Base-by-base conservation (phyloP, 2,888 invertebrate genomes). In the Sturmia bella region DNA sequence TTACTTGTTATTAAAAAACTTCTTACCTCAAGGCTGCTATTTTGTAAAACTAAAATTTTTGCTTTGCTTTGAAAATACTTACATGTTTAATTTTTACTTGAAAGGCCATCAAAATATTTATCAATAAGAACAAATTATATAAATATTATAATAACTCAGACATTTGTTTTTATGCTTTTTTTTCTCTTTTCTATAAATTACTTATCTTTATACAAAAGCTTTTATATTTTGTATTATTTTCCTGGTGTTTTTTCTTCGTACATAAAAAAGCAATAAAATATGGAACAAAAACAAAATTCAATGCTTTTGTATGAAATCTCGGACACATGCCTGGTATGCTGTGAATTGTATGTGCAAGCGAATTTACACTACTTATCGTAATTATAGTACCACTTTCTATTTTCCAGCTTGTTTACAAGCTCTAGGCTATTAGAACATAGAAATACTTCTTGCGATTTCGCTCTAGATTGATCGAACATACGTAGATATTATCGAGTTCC, bases 251-350 rank as follows among this genome's bases (percentile, higher is more conserved):
- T 68, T 59, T 11, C n/a, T n/a, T n/a, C n/a, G 19, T 68, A 4
- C 37, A 24, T 12, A 52, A 37, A 24, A 52, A 52, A 61, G 19
- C 50, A 59, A 59, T 27, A 64, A 69, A 56, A 70, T 69, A 52
- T 54, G 37, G 52, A 48, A 61, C 54, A 68, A 74, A 74, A 61
- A 56, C 39, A 27, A 11, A 19, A 57, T 64, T 76, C 75, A 81
- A 68, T 45, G 64, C 69, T 77, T 82, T 82, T 77, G 69, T 82
- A 45, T 73, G 64, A 77, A 77, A 77, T 59, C 73, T 82, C 74
- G 81, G 81, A 77, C 77, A 77, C 68, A 77, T 69, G 68, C 50
- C 39, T 27, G 7, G 43, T 27, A 12, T 41, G 39, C n/a, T 41
- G 1, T 48, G 15, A 37, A 21, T 19, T 11, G 17, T 11, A 11